Base-by-base conservation (phyloP, 1,140 invertebrate genomes). In the Homalodisca vitripennis region DNA sequence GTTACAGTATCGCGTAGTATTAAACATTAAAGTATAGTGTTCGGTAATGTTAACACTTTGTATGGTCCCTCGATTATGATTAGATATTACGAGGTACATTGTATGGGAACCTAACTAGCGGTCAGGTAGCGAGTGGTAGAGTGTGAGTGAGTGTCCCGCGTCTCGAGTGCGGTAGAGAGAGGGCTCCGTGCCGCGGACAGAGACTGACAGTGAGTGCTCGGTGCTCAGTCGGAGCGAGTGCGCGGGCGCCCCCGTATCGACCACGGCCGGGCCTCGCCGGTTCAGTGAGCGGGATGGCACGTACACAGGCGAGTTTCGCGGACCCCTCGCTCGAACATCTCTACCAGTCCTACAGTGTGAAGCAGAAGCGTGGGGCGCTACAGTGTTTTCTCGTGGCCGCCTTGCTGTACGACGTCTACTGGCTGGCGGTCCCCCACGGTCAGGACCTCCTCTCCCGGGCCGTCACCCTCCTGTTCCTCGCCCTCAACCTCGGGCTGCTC, bases 361-460 rank as follows among this genome's bases (percentile, higher is more conserved):
- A 89, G 70, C 90, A 92, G 76, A 85, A 89, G 68, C 86, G 90
- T 60, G 84, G 87, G 30, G 90, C 89, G n/a, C 79, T 93, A n/a
- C 85, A 88, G 72, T 89, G 89, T 73, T 89, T 92, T 77, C 80
- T 93, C 0, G 78, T 86, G 14, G 84, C 87, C 32, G 87, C 89
- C 26, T 80, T 90, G 20, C 76, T 92, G 17, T 88, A 90, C 73
- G 88, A 90, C 72, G 75, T 84, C 2, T 91, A 87, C 78, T 85
- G 84, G 66, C 77, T 89, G 26, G 75, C 82, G 34, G 81, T 88
- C 30, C 83, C 84, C 1, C 84, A 83, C 72, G 84, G 87, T 71
- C 81, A 85, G 73, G 77, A 74, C 73, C 76, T 79, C 46, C 32
- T 71, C 46, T 69, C 68, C 63, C 70, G 69, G 0, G 84, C 81